Conservation (phyloP, 2,797 vertebrate genomes). For the Chiloscyllium punctatum region DNA sequence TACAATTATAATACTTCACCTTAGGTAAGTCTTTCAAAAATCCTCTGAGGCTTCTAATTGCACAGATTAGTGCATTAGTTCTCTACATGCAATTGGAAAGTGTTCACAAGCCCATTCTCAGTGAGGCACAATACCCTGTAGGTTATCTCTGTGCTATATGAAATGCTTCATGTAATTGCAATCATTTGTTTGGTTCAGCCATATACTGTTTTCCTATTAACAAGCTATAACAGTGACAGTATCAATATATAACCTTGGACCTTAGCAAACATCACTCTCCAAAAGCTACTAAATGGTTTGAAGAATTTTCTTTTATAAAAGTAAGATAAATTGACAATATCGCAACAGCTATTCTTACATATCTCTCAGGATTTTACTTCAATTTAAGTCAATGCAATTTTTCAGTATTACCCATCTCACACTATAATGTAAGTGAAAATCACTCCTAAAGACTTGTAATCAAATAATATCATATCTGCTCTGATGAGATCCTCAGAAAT, state of each 20-base stretch:
- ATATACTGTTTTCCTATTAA: neutral
- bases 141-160: neutral
- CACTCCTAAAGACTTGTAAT: neutral
- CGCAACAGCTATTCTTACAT: neutral
- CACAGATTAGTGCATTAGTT: neutral
- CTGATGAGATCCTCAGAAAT: neutral
- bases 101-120: neutral
- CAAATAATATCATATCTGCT: neutral
- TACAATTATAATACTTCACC: neutral
- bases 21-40: neutral
- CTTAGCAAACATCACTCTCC: neutral
- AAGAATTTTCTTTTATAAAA: neutral
- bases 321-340: neutral
- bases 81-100: neutral
- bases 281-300: neutral
- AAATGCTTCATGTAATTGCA: neutral
- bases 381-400: neutral
- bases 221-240: neutral
- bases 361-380: neutral
- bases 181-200: neutral
- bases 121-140: neutral
- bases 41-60: slow-evolving; percentile 12
- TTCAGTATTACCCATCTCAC: neutral
- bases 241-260: neutral
- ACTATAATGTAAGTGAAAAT: neutral